Percentiles rank a stretch among this genome's conserved stretches.
Conservation (phyloP, 2,888 invertebrate genomes). For the Hymenopus coronatus region DNA sequence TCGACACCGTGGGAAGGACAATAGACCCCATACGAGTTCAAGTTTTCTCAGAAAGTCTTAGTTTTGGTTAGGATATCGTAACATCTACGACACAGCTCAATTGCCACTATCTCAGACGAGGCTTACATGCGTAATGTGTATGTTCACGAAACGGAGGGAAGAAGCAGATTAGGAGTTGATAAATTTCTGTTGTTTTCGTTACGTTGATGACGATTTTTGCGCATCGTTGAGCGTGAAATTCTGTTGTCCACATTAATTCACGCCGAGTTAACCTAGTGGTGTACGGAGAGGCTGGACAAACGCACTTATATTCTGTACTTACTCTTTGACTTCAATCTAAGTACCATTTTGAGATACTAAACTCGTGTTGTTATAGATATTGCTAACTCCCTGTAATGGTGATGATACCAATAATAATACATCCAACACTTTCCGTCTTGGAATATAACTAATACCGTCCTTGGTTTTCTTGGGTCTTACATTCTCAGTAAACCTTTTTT, state of each 20-base stretch:
- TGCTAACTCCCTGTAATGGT: no score
- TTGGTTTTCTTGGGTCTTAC: no score
- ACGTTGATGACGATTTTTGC: background rate
- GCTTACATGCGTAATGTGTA: background rate
- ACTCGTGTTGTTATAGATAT: no score
- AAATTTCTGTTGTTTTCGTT: background rate
- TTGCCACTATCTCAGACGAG: background rate
- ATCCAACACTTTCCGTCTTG: no score
- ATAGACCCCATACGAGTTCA: background rate
- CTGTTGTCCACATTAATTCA: background rate
- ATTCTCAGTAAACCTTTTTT: no score
- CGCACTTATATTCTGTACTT: background rate
- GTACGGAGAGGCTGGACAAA: background rate
- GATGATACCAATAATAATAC: no score
- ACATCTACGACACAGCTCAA: background rate
- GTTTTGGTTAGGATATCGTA: background rate
- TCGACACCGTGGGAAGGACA: no score
- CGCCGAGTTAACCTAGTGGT: background rate
- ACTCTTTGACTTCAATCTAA: no score
- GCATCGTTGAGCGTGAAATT: background rate
- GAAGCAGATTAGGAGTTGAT: background rate
- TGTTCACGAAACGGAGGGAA: background rate
- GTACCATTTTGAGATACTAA: no score
- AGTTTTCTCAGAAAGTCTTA: background rate
- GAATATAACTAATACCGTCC: no score